Evolutionary conservation across 1,140 invertebrate species (phyloP), one percentile per base, ranked within the genome.

Genomic region (Bemisia tabaci): DNA sequence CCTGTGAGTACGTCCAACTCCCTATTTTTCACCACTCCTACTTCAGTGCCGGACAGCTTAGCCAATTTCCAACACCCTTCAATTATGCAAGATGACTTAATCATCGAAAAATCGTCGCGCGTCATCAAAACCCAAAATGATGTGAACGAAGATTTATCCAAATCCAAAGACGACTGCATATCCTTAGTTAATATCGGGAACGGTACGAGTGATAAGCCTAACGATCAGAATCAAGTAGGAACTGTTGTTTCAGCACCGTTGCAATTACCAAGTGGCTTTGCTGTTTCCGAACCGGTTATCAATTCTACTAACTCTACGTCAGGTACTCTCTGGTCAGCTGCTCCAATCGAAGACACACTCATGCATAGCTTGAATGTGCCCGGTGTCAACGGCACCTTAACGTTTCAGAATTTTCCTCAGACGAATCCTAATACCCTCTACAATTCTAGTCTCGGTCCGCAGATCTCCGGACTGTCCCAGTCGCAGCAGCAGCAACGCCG

Each of bases 1-100:
- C 75, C 77, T 70, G 73, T 75, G 64, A 76, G 77, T 69, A 71
- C 71, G 68, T 71, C 74, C 39, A 77, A 73, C 68, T 66, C 65
- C 64, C 73, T 79, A 68, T 80, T 79, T 75, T 77, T 76, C 66
- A 73, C 72, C 73, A 69, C 77, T 74, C 73, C 72, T 75, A 65
- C 75, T 63, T 63, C 65, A 22, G 70, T 71, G 69, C 68, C 69
- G 67, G 72, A 72, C 65, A 71, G 69, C 48, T 68, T 72, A 62
- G 67, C 70, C 62, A 71, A 70, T 67, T 60, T 65, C 27, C 72
- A 72, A 64, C 72, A 72, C 62, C 27, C 66, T 11, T 68, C 71
- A 75, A 78, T 77, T 71, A 81, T 81, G 79, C 79, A 80, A 80
- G 79, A 81, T 80, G 79, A 80, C 73, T 74, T 78, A 65, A 71